A percentile compares a stretch with the other conserved stretches of the same genome.
phyloP scores from a whole-genome alignment of 2,797 vertebrate species.

The Micromesistius poutassou region DNA sequence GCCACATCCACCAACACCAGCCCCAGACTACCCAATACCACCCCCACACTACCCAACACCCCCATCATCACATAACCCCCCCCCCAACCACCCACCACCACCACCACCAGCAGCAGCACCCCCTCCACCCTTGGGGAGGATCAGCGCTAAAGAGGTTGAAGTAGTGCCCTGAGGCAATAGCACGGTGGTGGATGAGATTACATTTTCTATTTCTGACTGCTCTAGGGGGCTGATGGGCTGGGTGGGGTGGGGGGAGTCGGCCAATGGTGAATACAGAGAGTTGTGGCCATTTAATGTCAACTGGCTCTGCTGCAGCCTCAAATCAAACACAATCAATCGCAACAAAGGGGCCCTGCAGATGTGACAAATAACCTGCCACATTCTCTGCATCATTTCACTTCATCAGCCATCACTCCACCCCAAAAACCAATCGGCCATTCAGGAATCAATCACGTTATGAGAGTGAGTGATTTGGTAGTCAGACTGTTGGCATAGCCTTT shows the following conservation, averaged over 20 bases:
- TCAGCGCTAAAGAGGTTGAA: conserved; percentile 72
- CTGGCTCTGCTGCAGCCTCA: conserved; percentile 68
- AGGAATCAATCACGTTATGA: conserved; percentile 67
- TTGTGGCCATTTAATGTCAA: conserved; percentile 77
- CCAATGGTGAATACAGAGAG: conserved; percentile 68
- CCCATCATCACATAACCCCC: no score
- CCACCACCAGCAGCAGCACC: no score
- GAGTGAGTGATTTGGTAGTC: conserved; percentile 53
- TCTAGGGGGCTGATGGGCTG: conserved; percentile 41
- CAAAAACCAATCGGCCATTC: conserved; percentile 56
- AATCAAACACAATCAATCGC: conserved; percentile 74
- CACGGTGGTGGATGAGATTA: conserved; percentile 70
- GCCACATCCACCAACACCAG: no score
- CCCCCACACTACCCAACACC: no score
- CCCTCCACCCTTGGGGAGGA: conserved; percentile 67
- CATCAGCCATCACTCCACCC: conserved; percentile 68
- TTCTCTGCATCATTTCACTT: conserved; percentile 65
- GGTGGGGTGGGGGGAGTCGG: no score
- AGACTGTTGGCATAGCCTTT: conserved; percentile 35
- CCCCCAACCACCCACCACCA: no score
- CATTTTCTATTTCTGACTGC: conserved; percentile 72
- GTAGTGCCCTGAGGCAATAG: conserved; percentile 66
- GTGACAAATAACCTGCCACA: conserved; percentile 72
- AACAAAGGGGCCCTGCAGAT: conserved; percentile 53
- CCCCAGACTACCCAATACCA: no score